Base-by-base conservation (phyloP, 2,888 invertebrate species). In the Tethea ocularis region DNA sequence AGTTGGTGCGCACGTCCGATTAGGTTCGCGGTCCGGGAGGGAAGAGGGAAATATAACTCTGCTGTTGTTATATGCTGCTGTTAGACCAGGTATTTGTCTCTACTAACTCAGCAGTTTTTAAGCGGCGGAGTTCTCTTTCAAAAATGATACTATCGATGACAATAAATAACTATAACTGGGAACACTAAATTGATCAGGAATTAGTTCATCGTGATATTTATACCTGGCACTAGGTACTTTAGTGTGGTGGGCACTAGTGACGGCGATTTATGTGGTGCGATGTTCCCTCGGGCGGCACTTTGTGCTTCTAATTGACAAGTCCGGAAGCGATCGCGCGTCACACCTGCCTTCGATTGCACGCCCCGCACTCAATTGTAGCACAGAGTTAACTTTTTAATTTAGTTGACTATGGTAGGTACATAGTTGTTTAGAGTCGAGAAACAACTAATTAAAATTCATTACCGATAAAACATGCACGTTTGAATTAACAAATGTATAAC, bases 251-350 rank as follows among this genome's bases (percentile, higher is more conserved):
- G 70, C 69, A 75, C 77, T 75, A 68, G 67, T 63, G 61, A 55
- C 58, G 64, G 69, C 71, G 80, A 88, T 88, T 86, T 87, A 88
- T 88, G 80, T 83, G 77, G 80, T 85, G 82, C 80, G 74, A 77
- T 80, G 80, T 75, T 77, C 71, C 74, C 62, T 62, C 74, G 57
- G 75, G 79, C 79, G 78, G 81, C 79, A 79, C 82, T 83, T 83
- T 82, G 82, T 83, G 79, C 80, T 78, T 84, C 80, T 89, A 89
- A 90, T 89, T 89, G 89, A 89, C 89, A 86, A 87, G 82, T 78
- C 82, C 80, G 80, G 83, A 79, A 83, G 75, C 74, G 70, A 78
- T 73, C 74, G 67, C 69, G 71, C 68, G 73, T 82, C 77, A 80
- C 80, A 80, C 78, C 75, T 73, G 71, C 67, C 71, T 85, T 84